Base-by-base conservation (phyloP, 2,113 vertebrate species). In the Entosphenus tridentatus region DNA sequence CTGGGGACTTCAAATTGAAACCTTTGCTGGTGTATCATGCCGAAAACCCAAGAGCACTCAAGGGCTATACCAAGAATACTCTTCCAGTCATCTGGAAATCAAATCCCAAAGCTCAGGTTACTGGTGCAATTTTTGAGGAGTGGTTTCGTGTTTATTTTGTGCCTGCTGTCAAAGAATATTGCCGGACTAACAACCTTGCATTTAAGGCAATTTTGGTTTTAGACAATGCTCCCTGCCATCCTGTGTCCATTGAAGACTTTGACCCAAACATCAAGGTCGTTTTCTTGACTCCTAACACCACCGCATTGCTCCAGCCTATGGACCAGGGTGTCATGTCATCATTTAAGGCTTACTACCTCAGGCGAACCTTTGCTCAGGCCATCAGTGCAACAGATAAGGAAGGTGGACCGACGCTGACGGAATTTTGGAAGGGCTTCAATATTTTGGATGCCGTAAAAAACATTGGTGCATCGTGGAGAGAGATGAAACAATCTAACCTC, bases 1-100 rank as follows among this genome's bases (percentile, higher is more conserved):
- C 17, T 18, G 68, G 68, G n/a, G 17, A 69, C 55, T 69, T 69
- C 55, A 69, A 69, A 18, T 54, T 69, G n/a, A 69, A 56, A 12
- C 68, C 68, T 10, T 54, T 69, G 13, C 13, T 69, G 14, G 55
- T 69, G n/a, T 69, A 69, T 55, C 68, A 69, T 69, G 8, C 62
- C 18, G 62, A 65, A 18, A 65, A 65, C 18, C 62, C 62, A 16
- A 8, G 10, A 18, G 62, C 62, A 9, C 18, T 65, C 62, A 65
- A 65, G 62, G 8, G 62, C 62, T 16, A 16, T 9, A 39, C 39
- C 39, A 65, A 11, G 62, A 18, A n/a, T 65, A 16, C 62, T 8
- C 62, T 65, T n/a, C 62, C 62, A 16, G 62, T 65, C 18, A 65
- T 65, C 18, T 65, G 62, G 62, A 65, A 65, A 10, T 65, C 62